phyloP scores from a whole-genome alignment of 2,888 invertebrate species.

The Tortricodes alternella region DNA sequence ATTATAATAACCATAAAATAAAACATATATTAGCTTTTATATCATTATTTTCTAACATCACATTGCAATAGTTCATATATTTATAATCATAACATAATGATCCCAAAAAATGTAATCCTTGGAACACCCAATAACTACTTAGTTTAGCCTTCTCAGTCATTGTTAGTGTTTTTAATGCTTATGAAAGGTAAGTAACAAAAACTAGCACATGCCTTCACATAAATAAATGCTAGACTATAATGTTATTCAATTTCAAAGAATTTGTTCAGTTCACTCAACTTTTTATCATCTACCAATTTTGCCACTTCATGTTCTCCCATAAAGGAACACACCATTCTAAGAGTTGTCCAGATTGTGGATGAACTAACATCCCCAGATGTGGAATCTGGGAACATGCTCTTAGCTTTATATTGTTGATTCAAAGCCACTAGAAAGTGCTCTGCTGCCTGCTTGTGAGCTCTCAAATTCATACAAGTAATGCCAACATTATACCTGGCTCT shows the following conservation, averaged over 20 bases:
- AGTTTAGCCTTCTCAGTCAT: too few relatives aligned
- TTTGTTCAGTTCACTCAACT: constrained; percentile 84
- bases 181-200: too few relatives aligned
- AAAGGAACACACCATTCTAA: constrained; percentile 93
- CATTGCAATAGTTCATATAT: too few relatives aligned
- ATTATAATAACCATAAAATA: too few relatives aligned
- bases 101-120: too few relatives aligned
- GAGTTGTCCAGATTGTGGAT: constrained; percentile 96
- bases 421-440: constrained; percentile 97
- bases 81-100: too few relatives aligned
- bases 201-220: too few relatives aligned
- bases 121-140: too few relatives aligned
- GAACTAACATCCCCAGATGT: constrained; percentile 85
- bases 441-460: constrained; percentile 96
- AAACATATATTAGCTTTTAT: too few relatives aligned
- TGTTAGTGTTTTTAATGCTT: too few relatives aligned
- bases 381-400: constrained; percentile 60
- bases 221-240: not conserved
- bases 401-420: constrained; percentile 91
- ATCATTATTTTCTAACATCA: too few relatives aligned
- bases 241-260: constrained; percentile 64
- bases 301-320: constrained; percentile 87
- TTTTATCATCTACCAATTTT: constrained; percentile 83
- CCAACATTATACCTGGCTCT: constrained; percentile 98
- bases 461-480: constrained; percentile 97